These are phyloP conservation scores for Brachionus angularis DNA, from an alignment of 1,140 invertebrate genomes.

Conservation along the genomic window DNA sequence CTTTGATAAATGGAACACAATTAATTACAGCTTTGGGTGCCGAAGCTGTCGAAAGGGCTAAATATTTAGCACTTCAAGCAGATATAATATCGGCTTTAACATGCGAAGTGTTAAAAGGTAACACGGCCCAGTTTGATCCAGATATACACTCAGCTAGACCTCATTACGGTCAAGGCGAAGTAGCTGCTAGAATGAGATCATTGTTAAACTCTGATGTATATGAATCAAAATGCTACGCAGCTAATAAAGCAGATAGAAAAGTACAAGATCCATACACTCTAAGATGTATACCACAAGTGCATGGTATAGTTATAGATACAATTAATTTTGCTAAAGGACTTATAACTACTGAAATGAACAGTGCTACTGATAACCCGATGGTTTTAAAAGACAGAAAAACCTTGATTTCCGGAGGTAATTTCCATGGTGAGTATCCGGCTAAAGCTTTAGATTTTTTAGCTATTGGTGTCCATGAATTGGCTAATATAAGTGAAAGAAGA, in stretches of 20 bases:
- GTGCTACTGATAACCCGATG: slow-evolving; percentile 69
- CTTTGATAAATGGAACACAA: slow-evolving; percentile 72
- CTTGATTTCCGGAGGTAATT: slow-evolving; percentile 70
- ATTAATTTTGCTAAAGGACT: slow-evolving; percentile 13
- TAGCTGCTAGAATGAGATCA: slow-evolving; percentile 65
- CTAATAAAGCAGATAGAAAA: slow-evolving; percentile 68
- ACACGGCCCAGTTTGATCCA: slow-evolving; percentile 67
- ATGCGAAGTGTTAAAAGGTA: slow-evolving; percentile 70
- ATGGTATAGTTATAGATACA: slow-evolving; percentile 44
- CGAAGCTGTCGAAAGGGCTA: slow-evolving; percentile 66
- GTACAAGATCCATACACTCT: slow-evolving; percentile 74
- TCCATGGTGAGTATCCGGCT: slow-evolving; percentile 70
- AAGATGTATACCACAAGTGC: slow-evolving; percentile 68
- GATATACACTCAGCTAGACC: slow-evolving; percentile 68
- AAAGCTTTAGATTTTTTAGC: slow-evolving; percentile 70
- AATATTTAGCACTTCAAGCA: slow-evolving; percentile 65
- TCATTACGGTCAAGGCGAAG: slow-evolving; percentile 66
- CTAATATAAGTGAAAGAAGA: slow-evolving; percentile 69
- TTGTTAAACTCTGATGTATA: slow-evolving; percentile 67
- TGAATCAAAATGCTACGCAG: slow-evolving; percentile 70
- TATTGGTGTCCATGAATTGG: slow-evolving; percentile 70
- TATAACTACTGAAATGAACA: slow-evolving; percentile 63
- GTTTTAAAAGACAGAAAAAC: slow-evolving; percentile 68
- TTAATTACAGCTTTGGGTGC: slow-evolving; percentile 69
- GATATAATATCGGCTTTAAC: slow-evolving; percentile 70